Evolutionary conservation across 2,113 vertebrate genomes (phyloP).

Genomic region (Protomyctophum bolini): DNA sequence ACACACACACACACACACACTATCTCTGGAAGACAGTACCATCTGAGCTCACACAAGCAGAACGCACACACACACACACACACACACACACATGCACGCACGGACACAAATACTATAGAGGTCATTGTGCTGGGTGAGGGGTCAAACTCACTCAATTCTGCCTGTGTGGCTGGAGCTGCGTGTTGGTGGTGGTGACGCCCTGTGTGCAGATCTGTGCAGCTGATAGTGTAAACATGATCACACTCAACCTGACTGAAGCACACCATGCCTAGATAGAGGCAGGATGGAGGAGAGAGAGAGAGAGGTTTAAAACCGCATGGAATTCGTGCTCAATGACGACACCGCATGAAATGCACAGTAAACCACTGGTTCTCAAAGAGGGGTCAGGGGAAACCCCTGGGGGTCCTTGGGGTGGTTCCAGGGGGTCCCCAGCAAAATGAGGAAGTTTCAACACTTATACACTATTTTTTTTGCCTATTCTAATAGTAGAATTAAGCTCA

Average conservation of each 20-base stretch:
- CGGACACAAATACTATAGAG: constrained; percentile 21
- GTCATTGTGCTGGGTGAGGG: constrained; percentile 46
- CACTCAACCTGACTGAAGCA: constrained; percentile 49
- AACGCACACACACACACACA: constrained; percentile 52
- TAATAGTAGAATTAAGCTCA: no score
- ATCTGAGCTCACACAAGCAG: constrained; percentile 11
- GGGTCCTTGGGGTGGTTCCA: no score
- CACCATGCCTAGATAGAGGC: background rate
- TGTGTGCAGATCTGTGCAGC: constrained; percentile 62
- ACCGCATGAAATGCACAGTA: no score
- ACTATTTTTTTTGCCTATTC: no score
- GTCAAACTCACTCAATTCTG: constrained; percentile 41
- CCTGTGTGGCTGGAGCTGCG: constrained; percentile 64
- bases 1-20: constrained; percentile 36
- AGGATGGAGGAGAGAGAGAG: background rate
- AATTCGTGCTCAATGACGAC: background rate
- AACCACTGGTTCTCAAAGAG: no score
- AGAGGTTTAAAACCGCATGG: background rate
- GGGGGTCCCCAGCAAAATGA: no score
- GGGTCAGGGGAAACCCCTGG: no score
- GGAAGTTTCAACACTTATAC: no score
- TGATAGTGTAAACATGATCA: constrained; percentile 66
- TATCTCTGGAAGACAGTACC: background rate
- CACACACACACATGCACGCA: constrained; percentile 32
- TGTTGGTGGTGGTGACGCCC: constrained; percentile 63